Evolutionary conservation across 2,113 vertebrate genomes (phyloP).

Genomic region (Xiphophorus hellerii): DNA sequence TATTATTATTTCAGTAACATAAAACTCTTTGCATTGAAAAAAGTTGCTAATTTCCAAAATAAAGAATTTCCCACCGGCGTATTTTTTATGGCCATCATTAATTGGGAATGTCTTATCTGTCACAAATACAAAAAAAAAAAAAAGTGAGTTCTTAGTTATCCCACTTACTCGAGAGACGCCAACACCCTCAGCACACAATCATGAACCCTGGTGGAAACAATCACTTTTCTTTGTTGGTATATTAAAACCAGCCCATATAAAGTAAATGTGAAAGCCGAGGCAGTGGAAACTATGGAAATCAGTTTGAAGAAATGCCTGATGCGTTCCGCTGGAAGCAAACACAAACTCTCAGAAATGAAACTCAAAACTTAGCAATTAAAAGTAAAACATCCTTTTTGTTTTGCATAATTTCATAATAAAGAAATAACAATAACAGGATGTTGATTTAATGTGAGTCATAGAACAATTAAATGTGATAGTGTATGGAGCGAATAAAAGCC

Average conservation of each 20-base stretch:
- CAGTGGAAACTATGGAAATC: background rate
- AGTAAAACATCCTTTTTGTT: too few species aligned
- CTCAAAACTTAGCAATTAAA: background rate
- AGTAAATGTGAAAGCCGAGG: too few species aligned
- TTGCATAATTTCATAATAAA: too few species aligned
- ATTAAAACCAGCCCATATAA: background rate
- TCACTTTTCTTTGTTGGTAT: background rate
- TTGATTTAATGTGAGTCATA: background rate
- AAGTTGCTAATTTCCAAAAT: too few species aligned
- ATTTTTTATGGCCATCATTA: too few species aligned
- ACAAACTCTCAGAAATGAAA: background rate
- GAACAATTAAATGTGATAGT: background rate
- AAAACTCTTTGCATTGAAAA: too few species aligned
- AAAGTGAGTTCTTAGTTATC: too few species aligned
- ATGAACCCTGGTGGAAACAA: background rate
- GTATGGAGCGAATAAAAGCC: background rate
- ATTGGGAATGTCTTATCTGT: too few species aligned
- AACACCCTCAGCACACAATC: too few species aligned
- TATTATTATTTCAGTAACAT: too few species aligned
- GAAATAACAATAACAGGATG: background rate
- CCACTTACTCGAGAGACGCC: background rate
- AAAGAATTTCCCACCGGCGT: too few species aligned
- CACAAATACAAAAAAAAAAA: too few species aligned
- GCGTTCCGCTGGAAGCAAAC: background rate
- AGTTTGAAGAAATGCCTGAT: background rate